Conservation (phyloP, 2,113 vertebrate genomes). For the Tursiops truncatus region DNA sequence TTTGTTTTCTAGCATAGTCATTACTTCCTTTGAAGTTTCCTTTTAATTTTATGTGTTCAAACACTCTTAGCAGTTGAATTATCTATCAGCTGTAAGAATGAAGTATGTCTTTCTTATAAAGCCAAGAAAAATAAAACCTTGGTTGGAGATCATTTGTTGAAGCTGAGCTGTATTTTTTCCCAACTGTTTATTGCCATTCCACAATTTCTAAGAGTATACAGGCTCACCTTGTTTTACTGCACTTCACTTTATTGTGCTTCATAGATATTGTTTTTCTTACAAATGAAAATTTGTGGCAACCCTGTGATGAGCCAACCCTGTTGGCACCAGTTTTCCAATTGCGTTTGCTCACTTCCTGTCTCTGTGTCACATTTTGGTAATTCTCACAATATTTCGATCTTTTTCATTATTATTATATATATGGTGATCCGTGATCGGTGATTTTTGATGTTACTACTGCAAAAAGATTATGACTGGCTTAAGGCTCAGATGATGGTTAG, state of each 20-base stretch:
- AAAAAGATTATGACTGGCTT: not conserved
- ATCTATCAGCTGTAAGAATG: not conserved
- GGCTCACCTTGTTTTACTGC: not conserved
- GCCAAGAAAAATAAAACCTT: not conserved
- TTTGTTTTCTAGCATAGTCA: not conserved
- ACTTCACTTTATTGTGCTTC: not conserved
- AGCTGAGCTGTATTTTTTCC: not conserved
- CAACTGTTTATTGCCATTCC: not conserved
- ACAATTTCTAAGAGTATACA: not conserved
- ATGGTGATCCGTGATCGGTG: not conserved
- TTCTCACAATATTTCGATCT: not conserved
- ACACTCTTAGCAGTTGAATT: not conserved
- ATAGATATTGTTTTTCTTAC: not conserved
- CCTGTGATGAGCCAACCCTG: not conserved
- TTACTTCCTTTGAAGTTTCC: not conserved
- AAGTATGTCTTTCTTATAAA: slow-evolving; percentile 10
- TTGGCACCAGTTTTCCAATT: not conserved
- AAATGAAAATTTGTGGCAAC: not conserved
- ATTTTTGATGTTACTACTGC: not conserved
- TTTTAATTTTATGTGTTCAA: slow-evolving; percentile 48
- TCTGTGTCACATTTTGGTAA: not conserved
- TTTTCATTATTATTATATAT: not conserved
- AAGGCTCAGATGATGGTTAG: not conserved
- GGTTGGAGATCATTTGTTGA: not conserved
- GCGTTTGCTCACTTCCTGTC: not conserved